Evolutionary conservation across 2,888 invertebrate species (phyloP).

Genomic region (Boloria euphrosyne): DNA sequence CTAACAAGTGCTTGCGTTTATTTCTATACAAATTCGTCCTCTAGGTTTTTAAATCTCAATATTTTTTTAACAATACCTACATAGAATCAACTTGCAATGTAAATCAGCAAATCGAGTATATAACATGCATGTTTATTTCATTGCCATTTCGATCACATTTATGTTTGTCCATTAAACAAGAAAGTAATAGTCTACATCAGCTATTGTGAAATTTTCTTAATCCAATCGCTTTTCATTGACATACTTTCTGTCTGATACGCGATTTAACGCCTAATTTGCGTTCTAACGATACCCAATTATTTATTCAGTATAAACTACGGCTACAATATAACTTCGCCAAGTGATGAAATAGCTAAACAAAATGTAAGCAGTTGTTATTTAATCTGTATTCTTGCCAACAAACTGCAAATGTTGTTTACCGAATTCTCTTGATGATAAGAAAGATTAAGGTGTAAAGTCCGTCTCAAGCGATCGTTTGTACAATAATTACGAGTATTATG

Average conservation of each 20-base stretch:
- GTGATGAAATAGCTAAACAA: constrained; percentile 38
- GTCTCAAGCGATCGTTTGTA: constrained; percentile 39
- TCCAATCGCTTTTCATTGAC: constrained; percentile 34
- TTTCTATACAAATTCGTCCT: constrained; percentile 5
- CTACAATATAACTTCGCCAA: constrained; percentile 27
- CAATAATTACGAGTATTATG: constrained; percentile 3
- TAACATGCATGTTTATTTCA: constrained; percentile 33
- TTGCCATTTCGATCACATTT: constrained; percentile 25
- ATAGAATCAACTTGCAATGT: constrained; percentile 23
- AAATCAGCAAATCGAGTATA: constrained; percentile 7
- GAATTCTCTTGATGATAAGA: constrained; percentile 44
- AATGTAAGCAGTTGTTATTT: constrained; percentile 35
- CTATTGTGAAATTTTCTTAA: constrained; percentile 32
- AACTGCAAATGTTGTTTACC: constrained; percentile 41
- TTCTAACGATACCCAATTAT: constrained; percentile 16
- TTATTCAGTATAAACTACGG: constrained; percentile 13
- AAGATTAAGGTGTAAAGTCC: constrained; percentile 47
- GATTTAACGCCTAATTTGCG: constrained; percentile 24
- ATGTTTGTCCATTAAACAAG: constrained; percentile 28
- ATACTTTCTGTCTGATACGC: constrained; percentile 30
- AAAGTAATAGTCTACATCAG: constrained; percentile 25
- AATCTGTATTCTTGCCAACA: constrained; percentile 40
- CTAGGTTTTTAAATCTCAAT: background rate
- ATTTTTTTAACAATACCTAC: constrained; percentile 1
- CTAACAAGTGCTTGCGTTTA: constrained; percentile 16